phyloP scores from a whole-genome alignment of 2,888 invertebrate genomes.

The Camptogramma bilineatum region DNA sequence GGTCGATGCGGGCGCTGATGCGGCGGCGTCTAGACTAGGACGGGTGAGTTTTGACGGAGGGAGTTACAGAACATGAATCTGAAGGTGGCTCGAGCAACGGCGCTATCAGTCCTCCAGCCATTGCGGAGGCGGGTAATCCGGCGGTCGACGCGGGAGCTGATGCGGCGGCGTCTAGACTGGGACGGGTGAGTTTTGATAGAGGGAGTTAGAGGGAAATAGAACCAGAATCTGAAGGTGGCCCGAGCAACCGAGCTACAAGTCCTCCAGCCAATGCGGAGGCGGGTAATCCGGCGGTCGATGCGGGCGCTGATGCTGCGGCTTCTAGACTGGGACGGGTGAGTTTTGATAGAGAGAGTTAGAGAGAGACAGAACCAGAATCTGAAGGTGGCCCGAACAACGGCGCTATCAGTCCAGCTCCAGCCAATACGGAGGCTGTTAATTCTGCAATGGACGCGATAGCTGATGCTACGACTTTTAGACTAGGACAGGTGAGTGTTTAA shows the following conservation, averaged over 20 bases:
- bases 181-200: conserved; percentile 45
- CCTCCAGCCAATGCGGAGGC: conserved; percentile 23
- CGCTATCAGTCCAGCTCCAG: conserved; percentile 2
- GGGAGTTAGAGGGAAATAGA: no score
- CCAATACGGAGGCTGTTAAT: conserved; percentile 16
- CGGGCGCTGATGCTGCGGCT: conserved; percentile 27
- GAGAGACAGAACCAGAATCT: conserved; percentile 8
- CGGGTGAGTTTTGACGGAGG: conserved; percentile 46
- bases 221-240: no score
- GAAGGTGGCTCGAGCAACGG: no score
- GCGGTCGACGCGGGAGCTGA: conserved; percentile 31
- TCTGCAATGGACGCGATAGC: conserved; percentile 30
- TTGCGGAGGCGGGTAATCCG: conserved; percentile 16
- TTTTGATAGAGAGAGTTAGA: conserved; percentile 17
- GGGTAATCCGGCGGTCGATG: conserved; percentile 22
- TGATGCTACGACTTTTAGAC: conserved; percentile 34
- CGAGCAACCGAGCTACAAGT: no score
- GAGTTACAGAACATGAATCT: no score
- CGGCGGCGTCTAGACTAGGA: conserved; percentile 38
- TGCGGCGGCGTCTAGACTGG: conserved; percentile 37
- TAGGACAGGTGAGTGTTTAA: conserved; percentile 48
- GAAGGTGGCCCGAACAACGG: conserved; percentile 20
- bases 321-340: conserved; percentile 48
- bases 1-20: conserved; percentile 29
- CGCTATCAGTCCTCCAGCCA: conserved; percentile 10